A percentile compares a stretch with the other conserved stretches of the same genome.
These are phyloP conservation scores for Bombus fervidus DNA, from an alignment of 1,140 invertebrate genomes.

Conservation along the genomic window DNA sequence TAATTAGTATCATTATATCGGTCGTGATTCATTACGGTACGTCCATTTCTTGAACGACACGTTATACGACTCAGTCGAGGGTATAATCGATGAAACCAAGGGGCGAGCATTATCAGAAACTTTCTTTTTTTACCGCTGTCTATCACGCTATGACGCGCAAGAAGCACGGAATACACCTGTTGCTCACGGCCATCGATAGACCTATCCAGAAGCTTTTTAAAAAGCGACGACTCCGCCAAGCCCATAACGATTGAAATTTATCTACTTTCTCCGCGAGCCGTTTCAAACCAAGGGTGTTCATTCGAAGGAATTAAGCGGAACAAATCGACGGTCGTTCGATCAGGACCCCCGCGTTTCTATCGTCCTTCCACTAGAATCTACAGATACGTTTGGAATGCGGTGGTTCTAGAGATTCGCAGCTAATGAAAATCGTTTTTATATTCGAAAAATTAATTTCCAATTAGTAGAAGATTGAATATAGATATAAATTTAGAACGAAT, in stretches of 20 bases:
- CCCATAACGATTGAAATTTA: slow-evolving; percentile 32
- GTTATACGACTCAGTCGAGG: background rate
- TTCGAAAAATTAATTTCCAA: background rate
- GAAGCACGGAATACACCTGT: slow-evolving; percentile 61
- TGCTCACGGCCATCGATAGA: slow-evolving; percentile 64
- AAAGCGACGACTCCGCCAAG: slow-evolving; percentile 8
- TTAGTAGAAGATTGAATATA: background rate
- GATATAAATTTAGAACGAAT: background rate
- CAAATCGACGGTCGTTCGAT: slow-evolving; percentile 28
- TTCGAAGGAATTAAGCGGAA: slow-evolving; percentile 35
- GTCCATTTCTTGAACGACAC: background rate
- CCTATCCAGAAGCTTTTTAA: slow-evolving; percentile 62
- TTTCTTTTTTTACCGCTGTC: slow-evolving; percentile 27
- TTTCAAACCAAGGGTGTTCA: slow-evolving; percentile 30
- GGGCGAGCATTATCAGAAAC: slow-evolving; percentile 29
- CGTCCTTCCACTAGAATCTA: background rate
- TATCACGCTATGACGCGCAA: slow-evolving; percentile 40
- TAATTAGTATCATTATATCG: background rate
- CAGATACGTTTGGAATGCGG: background rate
- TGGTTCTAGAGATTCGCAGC: background rate
- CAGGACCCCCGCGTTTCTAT: background rate
- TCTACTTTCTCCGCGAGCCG: background rate
- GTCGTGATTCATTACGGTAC: background rate
- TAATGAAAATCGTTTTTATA: background rate
- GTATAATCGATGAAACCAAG: background rate